A percentile compares a stretch with the other conserved stretches of the same genome.
These are phyloP conservation scores for Tyrophagus putrescentiae DNA, from an alignment of 1,140 invertebrate genomes.

Conservation along the genomic window DNA sequence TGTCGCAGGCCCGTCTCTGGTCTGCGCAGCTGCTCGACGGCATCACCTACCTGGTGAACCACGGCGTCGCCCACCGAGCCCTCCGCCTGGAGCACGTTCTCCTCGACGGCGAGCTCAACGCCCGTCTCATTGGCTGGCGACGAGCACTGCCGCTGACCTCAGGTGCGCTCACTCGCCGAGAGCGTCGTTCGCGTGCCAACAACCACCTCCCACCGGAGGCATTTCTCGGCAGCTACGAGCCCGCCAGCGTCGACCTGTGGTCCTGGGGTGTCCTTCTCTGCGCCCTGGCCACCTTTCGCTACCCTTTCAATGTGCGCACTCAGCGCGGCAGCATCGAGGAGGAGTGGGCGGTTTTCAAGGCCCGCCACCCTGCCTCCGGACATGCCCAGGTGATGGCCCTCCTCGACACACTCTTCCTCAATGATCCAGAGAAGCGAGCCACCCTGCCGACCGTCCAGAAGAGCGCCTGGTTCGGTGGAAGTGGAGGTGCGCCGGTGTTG, in stretches of 20 bases:
- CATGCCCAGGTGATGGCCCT: too few species aligned
- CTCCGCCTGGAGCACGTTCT: conserved; percentile 4
- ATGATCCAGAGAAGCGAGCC: too few species aligned
- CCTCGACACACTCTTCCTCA: too few species aligned
- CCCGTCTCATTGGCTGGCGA: background rate
- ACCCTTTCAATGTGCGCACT: background rate
- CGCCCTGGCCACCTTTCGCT: background rate
- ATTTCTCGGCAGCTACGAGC: background rate
- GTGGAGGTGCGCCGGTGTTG: too few species aligned
- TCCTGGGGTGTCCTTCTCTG: background rate
- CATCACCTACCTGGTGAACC: background rate
- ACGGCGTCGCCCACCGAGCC: background rate
- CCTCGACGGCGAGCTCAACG: background rate
- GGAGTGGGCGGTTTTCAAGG: background rate
- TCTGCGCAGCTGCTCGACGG: background rate
- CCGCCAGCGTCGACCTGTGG: background rate
- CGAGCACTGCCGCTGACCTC: background rate
- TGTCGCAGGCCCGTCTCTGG: background rate
- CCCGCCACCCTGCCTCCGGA: too few species aligned
- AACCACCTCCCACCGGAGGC: conserved; percentile 7
- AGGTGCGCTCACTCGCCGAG: background rate
- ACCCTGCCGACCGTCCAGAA: too few species aligned
- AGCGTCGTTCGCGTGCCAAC: background rate
- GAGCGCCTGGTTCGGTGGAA: too few species aligned
- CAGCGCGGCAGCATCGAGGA: background rate